Evolutionary conservation across 2,113 vertebrate genomes (phyloP), one percentile per base, ranked within the genome.

Genomic region (Pipa parva): DNA sequence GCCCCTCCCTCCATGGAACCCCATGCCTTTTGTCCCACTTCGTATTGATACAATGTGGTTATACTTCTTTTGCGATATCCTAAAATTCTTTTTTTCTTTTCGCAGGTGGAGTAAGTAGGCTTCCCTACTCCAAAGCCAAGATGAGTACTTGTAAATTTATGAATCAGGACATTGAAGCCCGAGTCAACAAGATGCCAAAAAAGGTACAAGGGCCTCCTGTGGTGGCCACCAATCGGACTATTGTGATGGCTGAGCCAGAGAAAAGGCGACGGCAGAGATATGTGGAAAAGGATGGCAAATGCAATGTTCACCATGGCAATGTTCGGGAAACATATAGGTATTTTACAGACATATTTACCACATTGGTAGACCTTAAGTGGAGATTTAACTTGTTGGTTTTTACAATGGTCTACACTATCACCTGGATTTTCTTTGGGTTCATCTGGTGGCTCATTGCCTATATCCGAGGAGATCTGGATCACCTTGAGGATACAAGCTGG

Each of bases 371-470:
- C 55, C 63, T 72, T 12, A 72, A 72, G 48, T 72, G 71, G 71
- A 58, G 71, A 15, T 69, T 72, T 54, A 72, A 69, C 36, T 51
- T 72, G 15, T 50, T 72, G 31, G 63, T 72, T 13, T 72, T 72
- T 5, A 72, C 63, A 12, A 58, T 72, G 54, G 71, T 60, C 37
- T 72, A 72, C 56, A 69, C 71, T 24, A 65, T 39, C 13, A 72
- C 71, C 1, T 72, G 71, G 71, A 58, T 72, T 59, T 65, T 70
- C 42, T 72, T 72, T 45, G 71, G 71, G 4, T 59, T 72, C 17
- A 63, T 72, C 27, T 72, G 71, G 71, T 72, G 71, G 71, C 45
- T 72, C 3, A 72, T 72, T 7, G 71, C 71, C 45, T 72, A 72
- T 18, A 60, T 69, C 29, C 71, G 71, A 22, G 71, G 71, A 10